Conservation (phyloP, 2,888 invertebrate genomes). For the Pachliopta kotzebuea region DNA sequence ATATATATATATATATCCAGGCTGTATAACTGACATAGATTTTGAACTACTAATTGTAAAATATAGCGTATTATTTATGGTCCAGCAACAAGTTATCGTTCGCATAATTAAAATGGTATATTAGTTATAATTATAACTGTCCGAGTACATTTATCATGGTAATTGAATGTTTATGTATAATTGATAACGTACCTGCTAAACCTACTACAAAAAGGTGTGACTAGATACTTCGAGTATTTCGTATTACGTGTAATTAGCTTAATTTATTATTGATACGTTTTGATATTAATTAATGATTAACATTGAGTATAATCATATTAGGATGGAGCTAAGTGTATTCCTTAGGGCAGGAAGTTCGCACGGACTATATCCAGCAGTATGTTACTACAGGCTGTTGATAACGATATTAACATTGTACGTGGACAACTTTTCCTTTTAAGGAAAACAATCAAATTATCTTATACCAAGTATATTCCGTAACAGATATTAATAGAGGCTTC, state of each 20-base stretch:
- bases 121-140: conserved; percentile 16
- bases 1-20: no score
- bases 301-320: no score
- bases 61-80: conserved; percentile 1
- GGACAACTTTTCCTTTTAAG: no score
- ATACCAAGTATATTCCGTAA: no score
- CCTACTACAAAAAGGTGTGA: not conserved
- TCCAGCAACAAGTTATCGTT: not conserved
- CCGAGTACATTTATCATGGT: conserved; percentile 19
- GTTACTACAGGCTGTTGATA: no score
- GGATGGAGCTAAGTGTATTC: no score
- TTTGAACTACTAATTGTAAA: not conserved
- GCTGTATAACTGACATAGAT: not conserved
- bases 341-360: no score
- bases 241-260: not conserved
- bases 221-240: not conserved
- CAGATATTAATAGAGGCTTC: no score
- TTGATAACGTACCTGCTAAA: conserved; percentile 1
- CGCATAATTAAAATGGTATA: conserved; percentile 4
- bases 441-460: no score
- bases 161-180: conserved; percentile 24
- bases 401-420: no score
- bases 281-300: no score
- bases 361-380: no score
- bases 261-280: not conserved